A percentile compares a stretch with the other conserved stretches of the same genome.
Conservation (phyloP, 1,140 invertebrate genomes). For the Cyrtorhinus lividipennis region DNA sequence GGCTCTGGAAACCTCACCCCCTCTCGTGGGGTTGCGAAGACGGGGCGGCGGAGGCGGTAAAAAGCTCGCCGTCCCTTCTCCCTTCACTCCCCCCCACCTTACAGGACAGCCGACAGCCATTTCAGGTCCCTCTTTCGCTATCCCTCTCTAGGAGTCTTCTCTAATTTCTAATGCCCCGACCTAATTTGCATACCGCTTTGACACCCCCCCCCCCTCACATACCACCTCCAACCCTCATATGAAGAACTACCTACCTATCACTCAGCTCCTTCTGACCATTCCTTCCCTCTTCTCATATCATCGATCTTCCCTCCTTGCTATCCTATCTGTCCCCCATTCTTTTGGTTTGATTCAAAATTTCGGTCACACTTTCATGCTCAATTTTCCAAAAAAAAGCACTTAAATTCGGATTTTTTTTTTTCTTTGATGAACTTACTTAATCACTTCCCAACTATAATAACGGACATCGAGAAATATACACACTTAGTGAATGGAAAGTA, state of each 20-base stretch:
- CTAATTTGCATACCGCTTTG: conserved; percentile 3
- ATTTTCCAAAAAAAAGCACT: too few species aligned
- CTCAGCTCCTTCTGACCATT: too few species aligned
- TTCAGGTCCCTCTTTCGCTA: background rate
- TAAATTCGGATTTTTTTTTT: too few species aligned
- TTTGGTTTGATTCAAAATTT: too few species aligned
- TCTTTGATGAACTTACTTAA: too few species aligned
- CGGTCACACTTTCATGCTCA: too few species aligned
- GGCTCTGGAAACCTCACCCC: background rate
- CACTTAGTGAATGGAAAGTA: too few species aligned
- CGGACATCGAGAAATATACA: too few species aligned
- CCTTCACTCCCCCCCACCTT: conserved; percentile 7
- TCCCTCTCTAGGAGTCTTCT: conserved; percentile 3
- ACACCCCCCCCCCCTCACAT: background rate
- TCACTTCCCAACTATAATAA: too few species aligned
- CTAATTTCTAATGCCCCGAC: conserved; percentile 7
- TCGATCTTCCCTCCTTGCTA: too few species aligned
- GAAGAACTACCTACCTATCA: background rate
- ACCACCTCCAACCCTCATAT: background rate
- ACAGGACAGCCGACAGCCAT: background rate
- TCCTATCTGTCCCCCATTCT: too few species aligned
- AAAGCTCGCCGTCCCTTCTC: conserved; percentile 4
- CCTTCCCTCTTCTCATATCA: too few species aligned
- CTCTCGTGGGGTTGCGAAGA: background rate
- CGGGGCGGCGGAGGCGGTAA: background rate